phyloP scores from a whole-genome alignment of 2,888 invertebrate species.

The Aplocera efformata region DNA sequence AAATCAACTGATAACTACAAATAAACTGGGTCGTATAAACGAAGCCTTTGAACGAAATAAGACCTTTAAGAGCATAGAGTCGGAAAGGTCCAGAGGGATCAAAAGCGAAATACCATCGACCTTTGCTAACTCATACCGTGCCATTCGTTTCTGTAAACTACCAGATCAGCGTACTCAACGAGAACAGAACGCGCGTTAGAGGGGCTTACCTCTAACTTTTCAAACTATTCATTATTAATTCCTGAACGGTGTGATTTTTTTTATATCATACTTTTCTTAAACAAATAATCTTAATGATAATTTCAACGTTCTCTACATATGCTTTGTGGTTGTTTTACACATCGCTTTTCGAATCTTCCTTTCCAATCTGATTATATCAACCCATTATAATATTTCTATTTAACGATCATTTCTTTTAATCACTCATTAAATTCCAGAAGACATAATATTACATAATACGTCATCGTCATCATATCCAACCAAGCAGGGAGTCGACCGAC shows the following conservation, averaged over 20 bases:
- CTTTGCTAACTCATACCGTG: constrained; percentile 14
- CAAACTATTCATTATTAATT: no score
- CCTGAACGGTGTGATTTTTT: no score
- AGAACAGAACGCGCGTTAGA: constrained; percentile 8
- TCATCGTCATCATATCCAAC: constrained; percentile 28
- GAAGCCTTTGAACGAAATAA: constrained; percentile 18
- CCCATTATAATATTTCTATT: no score
- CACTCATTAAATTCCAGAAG: no score
- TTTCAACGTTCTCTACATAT: no score
- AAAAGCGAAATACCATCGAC: constrained; percentile 20
- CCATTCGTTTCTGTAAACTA: constrained; percentile 14
- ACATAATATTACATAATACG: constrained; percentile 3
- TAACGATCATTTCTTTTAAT: no score
- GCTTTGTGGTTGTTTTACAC: no score
- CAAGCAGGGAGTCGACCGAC: constrained; percentile 39
- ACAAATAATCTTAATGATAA: no score
- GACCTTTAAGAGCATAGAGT: constrained; percentile 18
- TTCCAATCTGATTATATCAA: no score
- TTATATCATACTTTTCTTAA: no score
- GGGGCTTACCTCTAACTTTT: no score
- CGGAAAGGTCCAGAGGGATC: constrained; percentile 22
- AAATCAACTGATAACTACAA: constrained; percentile 7
- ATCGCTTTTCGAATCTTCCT: no score
- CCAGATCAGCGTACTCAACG: background rate
- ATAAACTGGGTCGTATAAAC: constrained; percentile 12